Base-by-base conservation (phyloP, 2,113 vertebrate genomes). In the Camelus bactrianus region DNA sequence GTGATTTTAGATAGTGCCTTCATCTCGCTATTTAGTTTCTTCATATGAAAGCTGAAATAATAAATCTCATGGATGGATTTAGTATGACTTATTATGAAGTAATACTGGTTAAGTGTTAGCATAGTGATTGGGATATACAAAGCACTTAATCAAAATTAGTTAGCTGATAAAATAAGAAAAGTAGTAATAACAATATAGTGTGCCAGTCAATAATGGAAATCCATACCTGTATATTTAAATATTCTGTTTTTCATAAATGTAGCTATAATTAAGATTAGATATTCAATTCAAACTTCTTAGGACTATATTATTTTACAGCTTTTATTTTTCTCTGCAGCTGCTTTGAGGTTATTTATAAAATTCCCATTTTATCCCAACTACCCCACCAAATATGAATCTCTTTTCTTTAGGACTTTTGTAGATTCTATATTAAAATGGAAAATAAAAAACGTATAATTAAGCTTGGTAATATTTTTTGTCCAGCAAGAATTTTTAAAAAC, bases 311-410 rank as follows among this genome's bases (percentile, higher is more conserved):
- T 79, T 24, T 83, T 89, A 85, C 8, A 35, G 38, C 1, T 19
- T 48, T 54, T 62, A 4, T 42, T 42, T 17, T 42, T 9, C 6
- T 70, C 12, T 17, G 9, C 3, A 67, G 50, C 16, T 86, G 52
- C 69, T 85, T 79, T 52, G 26, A 94, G 52, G 6, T 94, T 48
- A 75, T 64, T 91, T 79, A 64, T 48, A 91, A 86, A 32, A 80
- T 16, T 28, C 0, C 1, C 6, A 16, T 65, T 75, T 85, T 24
- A 65, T 65, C 19, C 14, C 14, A 60, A 35, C 3, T 19, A 83
- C 7, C 2, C 50, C 2, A 73, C 2, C 11, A 90, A 6, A 30
- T 42, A 16, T 65, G 8, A 60, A 56, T 26, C 3, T 38, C 3
- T 72, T 67, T 89, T 56, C 9, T 9, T 76, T 60, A 8, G 3